A percentile compares a stretch with the other conserved stretches of the same genome.
phyloP scores from a whole-genome alignment of 2,113 vertebrate genomes.

The Apaloderma vittatum region DNA sequence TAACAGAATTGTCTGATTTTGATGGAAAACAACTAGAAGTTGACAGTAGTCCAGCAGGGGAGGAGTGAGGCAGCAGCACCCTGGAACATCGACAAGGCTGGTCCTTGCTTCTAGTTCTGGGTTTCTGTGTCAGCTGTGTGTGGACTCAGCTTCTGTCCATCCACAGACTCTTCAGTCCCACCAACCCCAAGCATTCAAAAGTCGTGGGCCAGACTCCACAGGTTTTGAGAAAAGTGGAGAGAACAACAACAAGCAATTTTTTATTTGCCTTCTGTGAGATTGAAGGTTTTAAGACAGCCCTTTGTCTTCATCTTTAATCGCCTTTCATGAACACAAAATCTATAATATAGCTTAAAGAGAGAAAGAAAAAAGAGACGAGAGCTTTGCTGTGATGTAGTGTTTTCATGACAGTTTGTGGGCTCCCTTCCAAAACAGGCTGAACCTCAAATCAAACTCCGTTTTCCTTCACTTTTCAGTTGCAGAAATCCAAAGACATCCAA shows the following conservation, averaged over 20 bases:
- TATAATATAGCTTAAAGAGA: not conserved
- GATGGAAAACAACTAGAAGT: not conserved
- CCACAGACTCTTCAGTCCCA: not conserved
- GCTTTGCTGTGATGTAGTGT: not conserved
- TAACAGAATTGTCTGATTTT: not conserved
- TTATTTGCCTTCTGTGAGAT: not conserved
- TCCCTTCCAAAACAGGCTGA: not conserved
- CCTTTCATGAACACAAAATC: not conserved
- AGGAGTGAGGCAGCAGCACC: not conserved
- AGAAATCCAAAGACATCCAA: not conserved
- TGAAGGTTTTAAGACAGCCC: not conserved
- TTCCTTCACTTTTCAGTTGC: not conserved
- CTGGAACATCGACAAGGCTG: not conserved
- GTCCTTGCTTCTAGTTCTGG: not conserved
- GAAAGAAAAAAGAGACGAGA: not conserved
- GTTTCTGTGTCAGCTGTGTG: not conserved
- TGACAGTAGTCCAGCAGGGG: not conserved
- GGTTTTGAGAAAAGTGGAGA: not conserved
- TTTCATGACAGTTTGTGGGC: not conserved
- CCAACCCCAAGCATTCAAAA: not conserved
- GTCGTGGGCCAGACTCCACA: rapidly evolving
- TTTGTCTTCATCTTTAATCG: not conserved
- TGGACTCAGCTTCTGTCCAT: not conserved
- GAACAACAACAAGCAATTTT: not conserved
- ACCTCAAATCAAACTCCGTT: not conserved